Percentiles rank a stretch among this genome's conserved stretches.
Evolutionary conservation across 2,113 vertebrate genomes (phyloP).

Genomic region (Amia ocellicauda): DNA sequence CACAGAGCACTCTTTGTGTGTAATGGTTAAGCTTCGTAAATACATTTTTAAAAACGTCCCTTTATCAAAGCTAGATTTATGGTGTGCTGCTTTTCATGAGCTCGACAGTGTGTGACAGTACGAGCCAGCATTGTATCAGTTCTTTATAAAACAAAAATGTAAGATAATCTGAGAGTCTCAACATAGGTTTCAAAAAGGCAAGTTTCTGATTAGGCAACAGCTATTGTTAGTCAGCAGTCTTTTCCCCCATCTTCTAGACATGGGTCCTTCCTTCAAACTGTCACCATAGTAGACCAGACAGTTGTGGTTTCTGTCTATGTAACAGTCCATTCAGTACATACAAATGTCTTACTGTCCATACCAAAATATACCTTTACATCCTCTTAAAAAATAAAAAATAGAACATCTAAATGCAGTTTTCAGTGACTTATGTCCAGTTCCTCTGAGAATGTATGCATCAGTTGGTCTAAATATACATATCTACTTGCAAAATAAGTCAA

Average conservation of each 20-base stretch:
- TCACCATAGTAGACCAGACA: constrained; percentile 38
- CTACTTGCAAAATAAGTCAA: constrained; percentile 35
- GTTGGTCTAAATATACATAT: constrained; percentile 45
- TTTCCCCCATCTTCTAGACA: too few relatives aligned
- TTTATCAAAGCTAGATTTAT: constrained; percentile 6
- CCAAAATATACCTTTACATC: constrained; percentile 50
- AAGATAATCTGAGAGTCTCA: too few relatives aligned
- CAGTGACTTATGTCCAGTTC: constrained; percentile 58
- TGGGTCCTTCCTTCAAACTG: constrained; percentile 39
- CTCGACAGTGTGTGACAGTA: neutral
- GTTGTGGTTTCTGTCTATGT: constrained; percentile 34
- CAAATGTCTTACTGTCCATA: constrained; percentile 14
- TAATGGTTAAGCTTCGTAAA: constrained; percentile 10
- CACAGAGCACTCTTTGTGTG: constrained; percentile 21
- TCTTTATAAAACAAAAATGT: neutral
- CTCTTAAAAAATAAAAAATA: constrained; percentile 56
- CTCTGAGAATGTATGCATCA: constrained; percentile 49
- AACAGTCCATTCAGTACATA: constrained; percentile 12
- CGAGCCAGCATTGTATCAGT: neutral
- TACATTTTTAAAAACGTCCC: neutral
- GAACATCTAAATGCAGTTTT: constrained; percentile 56
- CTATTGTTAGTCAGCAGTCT: neutral
- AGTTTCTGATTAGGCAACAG: neutral
- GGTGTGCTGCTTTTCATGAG: neutral
- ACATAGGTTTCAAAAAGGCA: neutral